Conservation (phyloP, 2,113 vertebrate genomes). For the Puma concolor region DNA sequence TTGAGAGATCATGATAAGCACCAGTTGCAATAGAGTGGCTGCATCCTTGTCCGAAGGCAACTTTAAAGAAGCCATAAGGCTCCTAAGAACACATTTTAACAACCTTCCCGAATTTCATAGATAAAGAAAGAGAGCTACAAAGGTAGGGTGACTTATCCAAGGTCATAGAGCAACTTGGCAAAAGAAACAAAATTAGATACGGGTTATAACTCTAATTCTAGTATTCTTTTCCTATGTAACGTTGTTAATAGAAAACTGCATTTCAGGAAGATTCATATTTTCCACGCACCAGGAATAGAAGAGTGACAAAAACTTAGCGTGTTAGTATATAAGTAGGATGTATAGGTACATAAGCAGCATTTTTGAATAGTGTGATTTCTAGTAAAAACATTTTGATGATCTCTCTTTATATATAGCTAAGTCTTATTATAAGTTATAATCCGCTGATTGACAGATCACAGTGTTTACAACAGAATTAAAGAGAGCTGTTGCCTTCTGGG, state of each 20-base stretch:
- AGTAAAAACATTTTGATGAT: neutral
- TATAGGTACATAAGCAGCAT: neutral
- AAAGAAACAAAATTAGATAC: neutral
- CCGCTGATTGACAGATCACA: neutral
- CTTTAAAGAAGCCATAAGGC: neutral
- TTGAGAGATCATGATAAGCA: neutral
- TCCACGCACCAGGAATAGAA: neutral
- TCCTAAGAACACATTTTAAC: neutral
- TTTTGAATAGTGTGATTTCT: neutral
- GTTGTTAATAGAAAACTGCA: neutral
- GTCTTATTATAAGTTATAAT: neutral
- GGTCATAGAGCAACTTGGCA: neutral
- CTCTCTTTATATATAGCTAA: neutral
- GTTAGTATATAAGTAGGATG: neutral
- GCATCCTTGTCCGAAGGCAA: neutral
- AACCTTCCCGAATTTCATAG: neutral
- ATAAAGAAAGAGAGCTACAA: neutral
- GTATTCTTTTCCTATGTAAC: neutral
- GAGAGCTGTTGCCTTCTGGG: neutral
- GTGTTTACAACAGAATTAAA: neutral
- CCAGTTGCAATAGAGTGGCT: neutral
- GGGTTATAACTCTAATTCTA: neutral
- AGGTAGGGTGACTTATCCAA: neutral
- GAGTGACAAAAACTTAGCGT: neutral
- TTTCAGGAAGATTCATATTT: neutral